Percentiles rank a stretch among this genome's conserved stretches.
These are phyloP conservation scores for Sminthurinus aureus DNA, from an alignment of 2,888 invertebrate genomes.

Conservation along the genomic window DNA sequence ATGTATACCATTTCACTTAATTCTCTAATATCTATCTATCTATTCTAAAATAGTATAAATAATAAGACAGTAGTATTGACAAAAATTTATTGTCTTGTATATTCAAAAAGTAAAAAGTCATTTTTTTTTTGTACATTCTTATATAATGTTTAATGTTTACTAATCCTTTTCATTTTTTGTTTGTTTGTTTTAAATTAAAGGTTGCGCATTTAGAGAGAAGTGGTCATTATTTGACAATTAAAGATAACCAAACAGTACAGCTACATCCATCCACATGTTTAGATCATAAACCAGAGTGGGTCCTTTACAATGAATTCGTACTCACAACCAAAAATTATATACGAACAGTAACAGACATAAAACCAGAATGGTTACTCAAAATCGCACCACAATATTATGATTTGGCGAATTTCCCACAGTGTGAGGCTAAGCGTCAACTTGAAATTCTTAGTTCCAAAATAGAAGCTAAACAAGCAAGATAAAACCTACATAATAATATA, in stretches of 20 bases:
- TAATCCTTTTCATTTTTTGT: not conserved
- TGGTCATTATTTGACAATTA: slow-evolving; percentile 97
- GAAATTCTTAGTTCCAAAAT: slow-evolving; percentile 79
- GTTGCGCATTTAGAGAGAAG: slow-evolving; percentile 97
- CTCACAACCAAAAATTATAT: slow-evolving; percentile 99
- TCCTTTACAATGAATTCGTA: slow-evolving; percentile 99
- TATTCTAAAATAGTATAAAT: not conserved
- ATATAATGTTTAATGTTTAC: not conserved
- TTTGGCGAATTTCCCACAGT: slow-evolving; percentile 95
- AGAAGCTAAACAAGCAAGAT: slow-evolving; percentile 65
- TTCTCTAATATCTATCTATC: slow-evolving; percentile 3
- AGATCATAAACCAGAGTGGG: slow-evolving; percentile 99
- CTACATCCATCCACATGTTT: slow-evolving; percentile 98
- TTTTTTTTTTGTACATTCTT: no score
- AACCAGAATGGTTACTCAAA: slow-evolving; percentile 94
- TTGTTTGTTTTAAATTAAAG: slow-evolving; percentile 65
- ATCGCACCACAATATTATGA: slow-evolving; percentile 99
- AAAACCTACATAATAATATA: not conserved
- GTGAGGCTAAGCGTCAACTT: slow-evolving; percentile 90
- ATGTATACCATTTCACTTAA: slow-evolving; percentile 47
- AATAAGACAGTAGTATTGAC: no score
- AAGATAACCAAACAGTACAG: slow-evolving; percentile 99
- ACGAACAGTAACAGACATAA: slow-evolving; percentile 97
- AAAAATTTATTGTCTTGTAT: not conserved
- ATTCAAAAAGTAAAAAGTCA: not conserved